Percentiles rank a stretch among this genome's conserved stretches.
phyloP scores from a whole-genome alignment of 2,113 vertebrate genomes.

The Rhabdomys dilectus region DNA sequence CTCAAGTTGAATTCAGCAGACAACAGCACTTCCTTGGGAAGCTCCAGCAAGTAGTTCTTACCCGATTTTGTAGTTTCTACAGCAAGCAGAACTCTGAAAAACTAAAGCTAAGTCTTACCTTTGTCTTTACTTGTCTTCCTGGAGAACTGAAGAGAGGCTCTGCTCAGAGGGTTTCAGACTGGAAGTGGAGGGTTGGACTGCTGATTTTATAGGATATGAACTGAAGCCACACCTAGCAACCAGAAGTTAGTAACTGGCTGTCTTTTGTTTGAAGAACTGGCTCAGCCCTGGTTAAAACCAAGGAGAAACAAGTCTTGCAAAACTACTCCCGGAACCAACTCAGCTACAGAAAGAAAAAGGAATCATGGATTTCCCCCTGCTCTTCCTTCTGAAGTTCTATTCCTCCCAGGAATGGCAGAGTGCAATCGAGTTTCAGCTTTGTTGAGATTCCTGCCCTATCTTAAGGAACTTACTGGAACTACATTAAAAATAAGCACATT shows the following conservation, averaged over 20 bases:
- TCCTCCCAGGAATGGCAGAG: background rate
- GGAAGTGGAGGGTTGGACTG: background rate
- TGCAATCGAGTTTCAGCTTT: background rate
- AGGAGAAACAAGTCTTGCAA: constrained; percentile 78
- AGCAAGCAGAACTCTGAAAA: constrained; percentile 31
- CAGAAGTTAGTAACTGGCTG: constrained; percentile 74
- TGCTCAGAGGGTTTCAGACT: background rate
- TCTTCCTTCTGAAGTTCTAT: background rate
- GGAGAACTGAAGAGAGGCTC: background rate
- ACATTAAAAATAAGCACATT: background rate
- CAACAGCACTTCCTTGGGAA: background rate
- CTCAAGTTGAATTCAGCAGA: background rate
- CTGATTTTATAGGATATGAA: constrained; percentile 78
- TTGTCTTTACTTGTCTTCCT: constrained; percentile 28
- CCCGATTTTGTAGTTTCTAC: background rate
- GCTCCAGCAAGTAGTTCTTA: background rate
- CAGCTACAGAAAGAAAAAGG: constrained; percentile 12
- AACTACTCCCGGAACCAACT: constrained; percentile 70
- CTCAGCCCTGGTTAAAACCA: constrained; percentile 71
- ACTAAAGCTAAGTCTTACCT: constrained; percentile 79
- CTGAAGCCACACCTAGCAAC: constrained; percentile 88
- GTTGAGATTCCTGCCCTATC: background rate
- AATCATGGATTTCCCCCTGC: fast-evolving
- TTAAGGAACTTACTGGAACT: background rate
- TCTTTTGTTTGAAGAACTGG: constrained; percentile 61